phyloP scores from a whole-genome alignment of 2,113 vertebrate genomes.

The Todiramphus chloris region DNA sequence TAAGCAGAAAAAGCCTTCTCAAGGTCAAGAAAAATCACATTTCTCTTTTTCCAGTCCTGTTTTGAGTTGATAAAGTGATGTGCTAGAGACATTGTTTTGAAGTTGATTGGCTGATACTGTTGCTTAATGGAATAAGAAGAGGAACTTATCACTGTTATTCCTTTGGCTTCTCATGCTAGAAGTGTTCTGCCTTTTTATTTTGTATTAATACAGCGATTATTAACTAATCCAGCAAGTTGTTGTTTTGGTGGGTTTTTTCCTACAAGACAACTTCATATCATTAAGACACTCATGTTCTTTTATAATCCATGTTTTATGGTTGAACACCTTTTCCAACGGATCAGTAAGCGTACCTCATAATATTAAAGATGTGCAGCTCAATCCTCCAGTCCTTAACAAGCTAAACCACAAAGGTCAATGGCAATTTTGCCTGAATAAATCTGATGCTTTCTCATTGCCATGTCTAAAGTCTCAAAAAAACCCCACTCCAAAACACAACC shows the following conservation, averaged over 20 bases:
- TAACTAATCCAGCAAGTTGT: neutral
- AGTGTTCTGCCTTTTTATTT: neutral
- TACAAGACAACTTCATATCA: neutral
- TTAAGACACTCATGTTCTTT: neutral
- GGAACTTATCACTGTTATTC: neutral
- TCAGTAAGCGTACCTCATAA: neutral
- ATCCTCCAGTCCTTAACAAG: neutral
- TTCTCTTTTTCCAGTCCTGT: neutral
- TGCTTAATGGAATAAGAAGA: neutral
- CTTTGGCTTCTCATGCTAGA: neutral
- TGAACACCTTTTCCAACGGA: neutral
- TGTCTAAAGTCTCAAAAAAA: neutral
- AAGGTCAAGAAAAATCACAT: neutral
- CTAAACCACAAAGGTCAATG: accelerated
- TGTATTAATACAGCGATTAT: neutral
- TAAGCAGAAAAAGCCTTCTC: neutral
- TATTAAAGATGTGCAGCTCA: neutral
- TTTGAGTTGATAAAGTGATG: neutral
- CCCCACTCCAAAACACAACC: neutral
- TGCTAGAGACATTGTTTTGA: neutral
- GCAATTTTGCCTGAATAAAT: neutral
- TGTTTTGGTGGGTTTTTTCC: neutral
- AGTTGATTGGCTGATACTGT: neutral
- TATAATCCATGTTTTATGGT: neutral
- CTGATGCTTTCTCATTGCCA: neutral